Percentiles rank a stretch among this genome's conserved stretches.
phyloP scores from a whole-genome alignment of 1,140 invertebrate species.

The Aphidius ervi region DNA sequence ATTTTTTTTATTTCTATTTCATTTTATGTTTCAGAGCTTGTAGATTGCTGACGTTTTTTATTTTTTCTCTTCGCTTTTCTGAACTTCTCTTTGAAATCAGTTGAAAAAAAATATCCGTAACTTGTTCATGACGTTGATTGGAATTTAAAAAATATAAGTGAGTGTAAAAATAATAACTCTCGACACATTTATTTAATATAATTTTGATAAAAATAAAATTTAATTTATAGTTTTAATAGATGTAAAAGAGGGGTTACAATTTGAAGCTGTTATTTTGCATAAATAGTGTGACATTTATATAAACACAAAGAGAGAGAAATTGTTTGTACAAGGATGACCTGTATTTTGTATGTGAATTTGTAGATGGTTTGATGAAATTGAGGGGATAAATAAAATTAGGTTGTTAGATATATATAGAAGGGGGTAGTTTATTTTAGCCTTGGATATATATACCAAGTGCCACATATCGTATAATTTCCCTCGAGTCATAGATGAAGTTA shows the following conservation, averaged over 20 bases:
- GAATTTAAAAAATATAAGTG: conserved; percentile 13
- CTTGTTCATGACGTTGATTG: conserved; percentile 20
- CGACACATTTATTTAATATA: conserved; percentile 8
- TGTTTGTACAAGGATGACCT: conserved; percentile 1
- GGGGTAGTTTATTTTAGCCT: not conserved
- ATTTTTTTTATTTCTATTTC: conserved; percentile 9
- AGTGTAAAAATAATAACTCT: conserved; percentile 13
- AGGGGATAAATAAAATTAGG: too few relatives aligned
- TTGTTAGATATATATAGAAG: not conserved
- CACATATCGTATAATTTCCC: conserved; percentile 22
- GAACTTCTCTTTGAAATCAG: too few relatives aligned
- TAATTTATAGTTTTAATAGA: conserved; percentile 17
- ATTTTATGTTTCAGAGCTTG: conserved; percentile 13
- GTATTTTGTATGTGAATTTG: too few relatives aligned
- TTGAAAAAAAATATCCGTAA: too few relatives aligned
- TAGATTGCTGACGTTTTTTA: not conserved
- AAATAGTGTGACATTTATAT: too few relatives aligned
- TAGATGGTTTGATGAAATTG: too few relatives aligned
- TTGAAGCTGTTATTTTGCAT: too few relatives aligned
- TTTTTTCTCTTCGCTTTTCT: too few relatives aligned
- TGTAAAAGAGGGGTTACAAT: not conserved
- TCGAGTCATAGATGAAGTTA: conserved; percentile 16
- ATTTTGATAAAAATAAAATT: not conserved
- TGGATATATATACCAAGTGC: not conserved
- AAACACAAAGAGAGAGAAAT: too few relatives aligned